Evolutionary conservation across 2,113 vertebrate species (phyloP), one percentile per base, ranked within the genome.

Genomic region (Spilogale gracilis): DNA sequence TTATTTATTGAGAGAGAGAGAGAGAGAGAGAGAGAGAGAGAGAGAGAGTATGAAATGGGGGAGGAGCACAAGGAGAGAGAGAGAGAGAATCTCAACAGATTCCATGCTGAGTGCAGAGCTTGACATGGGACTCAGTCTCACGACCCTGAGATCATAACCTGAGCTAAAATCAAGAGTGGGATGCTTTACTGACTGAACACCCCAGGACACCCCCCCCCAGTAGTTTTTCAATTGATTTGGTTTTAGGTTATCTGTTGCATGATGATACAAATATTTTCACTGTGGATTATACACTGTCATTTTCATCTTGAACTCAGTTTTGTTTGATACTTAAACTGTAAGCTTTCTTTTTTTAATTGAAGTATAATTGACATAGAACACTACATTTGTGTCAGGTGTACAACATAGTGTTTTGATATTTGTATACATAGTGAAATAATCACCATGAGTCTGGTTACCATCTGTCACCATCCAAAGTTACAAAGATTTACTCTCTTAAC

Each of bases 181-280:
- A 38, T 38, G 17, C 67, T 69, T 69, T 20, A 69, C 32, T 0
- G 9, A 17, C n/a, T 20, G 16, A 69, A 8, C 67, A 38, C 67
- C n/a, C n/a, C 32, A 1, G 16, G 7, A 7, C 13, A 16, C 16
- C 16, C 16, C 63, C 63, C 6, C 16, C 16, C 93, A 89, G 93
- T 85, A 85, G 83, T 48, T 93, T 96, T 94, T 86, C 67, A 61
- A 32, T 83, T 73, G 79, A 96, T 96, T 94, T 86, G 32, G 63
- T 83, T 23, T 69, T 91, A 89, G 65, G 71, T 91, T 95, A 71
- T 73, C 96, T 78, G 48, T 79, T 69, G 71, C 32, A 81, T 56
- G 76, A 81, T 84, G 38, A 48, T 30, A 81, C 38, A 92, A 82
- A 91, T 71, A 91, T 85, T 65, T 93, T 87, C 54, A n/a, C 43